A percentile compares a stretch with the other conserved stretches of the same genome.
Evolutionary conservation across 2,888 invertebrate genomes (phyloP).

Genomic region (Aspidiotus rigidus): DNA sequence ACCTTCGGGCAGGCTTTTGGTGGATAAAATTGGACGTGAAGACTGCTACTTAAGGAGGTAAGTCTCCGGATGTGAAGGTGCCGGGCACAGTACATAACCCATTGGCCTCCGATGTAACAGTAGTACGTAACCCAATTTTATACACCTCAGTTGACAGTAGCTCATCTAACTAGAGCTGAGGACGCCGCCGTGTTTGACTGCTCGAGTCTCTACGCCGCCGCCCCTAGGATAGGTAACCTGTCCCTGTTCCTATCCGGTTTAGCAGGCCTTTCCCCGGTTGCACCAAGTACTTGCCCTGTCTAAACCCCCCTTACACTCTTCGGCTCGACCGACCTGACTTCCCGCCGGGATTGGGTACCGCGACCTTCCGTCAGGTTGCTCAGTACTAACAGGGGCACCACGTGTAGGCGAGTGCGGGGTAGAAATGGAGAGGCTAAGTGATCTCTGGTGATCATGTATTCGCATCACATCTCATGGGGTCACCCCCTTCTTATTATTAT

Average conservation of each 20-base stretch:
- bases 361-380: conserved; percentile 2
- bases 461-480: background rate
- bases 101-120: background rate
- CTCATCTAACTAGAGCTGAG: background rate
- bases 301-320: conserved; percentile 2
- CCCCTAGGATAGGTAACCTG: conserved; percentile 1
- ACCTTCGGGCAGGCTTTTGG: conserved; percentile 1
- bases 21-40: background rate
- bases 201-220: background rate
- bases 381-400: conserved; percentile 3
- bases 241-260: conserved; percentile 4
- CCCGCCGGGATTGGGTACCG: conserved; percentile 2
- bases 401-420: conserved; percentile 2
- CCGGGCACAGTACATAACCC: background rate
- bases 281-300: conserved; percentile 2
- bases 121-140: background rate
- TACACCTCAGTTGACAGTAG: conserved; percentile 3
- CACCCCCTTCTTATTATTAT: background rate
- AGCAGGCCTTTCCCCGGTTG: conserved; percentile 4
- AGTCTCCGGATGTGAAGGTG: background rate
- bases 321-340: background rate
- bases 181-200: background rate
- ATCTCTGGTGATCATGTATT: conserved; percentile 4
- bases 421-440: conserved; percentile 4
- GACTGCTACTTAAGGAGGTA: background rate